A percentile compares a stretch with the other conserved stretches of the same genome.
phyloP scores from a whole-genome alignment of 2,797 vertebrate genomes.

The Amniataba percoides region DNA sequence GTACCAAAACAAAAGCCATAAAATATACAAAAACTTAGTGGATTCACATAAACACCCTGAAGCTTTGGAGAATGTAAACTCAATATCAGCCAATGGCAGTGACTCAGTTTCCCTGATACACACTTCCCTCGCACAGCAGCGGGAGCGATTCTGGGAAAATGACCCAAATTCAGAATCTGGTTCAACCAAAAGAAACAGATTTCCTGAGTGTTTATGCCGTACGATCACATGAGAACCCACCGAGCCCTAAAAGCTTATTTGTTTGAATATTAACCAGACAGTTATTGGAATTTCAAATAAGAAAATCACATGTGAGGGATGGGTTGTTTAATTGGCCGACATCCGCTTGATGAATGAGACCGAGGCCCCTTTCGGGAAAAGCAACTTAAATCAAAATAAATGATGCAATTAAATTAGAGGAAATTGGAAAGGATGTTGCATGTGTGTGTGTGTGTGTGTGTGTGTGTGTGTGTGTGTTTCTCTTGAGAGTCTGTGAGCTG shows the following conservation, averaged over 20 bases:
- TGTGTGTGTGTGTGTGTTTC: conserved; percentile 27
- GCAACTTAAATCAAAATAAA: conserved; percentile 46
- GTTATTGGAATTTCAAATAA: conserved; percentile 20
- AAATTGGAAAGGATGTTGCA: conserved; percentile 37
- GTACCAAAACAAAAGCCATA: conserved; percentile 24
- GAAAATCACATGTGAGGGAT: neutral
- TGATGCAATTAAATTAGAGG: conserved; percentile 36
- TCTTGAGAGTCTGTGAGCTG: conserved; percentile 41
- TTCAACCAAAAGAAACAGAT: conserved; percentile 41
- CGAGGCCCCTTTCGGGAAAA: conserved; percentile 8
- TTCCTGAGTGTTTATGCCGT: conserved; percentile 32
- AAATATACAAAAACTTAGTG: conserved; percentile 38
- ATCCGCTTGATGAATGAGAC: conserved; percentile 26
- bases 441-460: conserved; percentile 13
- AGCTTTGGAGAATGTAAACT: conserved; percentile 49
- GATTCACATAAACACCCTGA: conserved; percentile 14
- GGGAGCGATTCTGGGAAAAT: conserved; percentile 47
- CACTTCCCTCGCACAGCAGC: neutral
- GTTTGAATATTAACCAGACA: conserved; percentile 28
- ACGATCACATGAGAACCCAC: conserved; percentile 1
- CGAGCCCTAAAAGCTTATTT: conserved; percentile 22
- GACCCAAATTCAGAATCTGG: conserved; percentile 40
- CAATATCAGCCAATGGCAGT: conserved; percentile 29
- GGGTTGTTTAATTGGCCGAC: conserved; percentile 21
- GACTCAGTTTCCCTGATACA: conserved; percentile 32